Conservation (phyloP, 1,140 invertebrate species). For the Lineus longissimus region DNA sequence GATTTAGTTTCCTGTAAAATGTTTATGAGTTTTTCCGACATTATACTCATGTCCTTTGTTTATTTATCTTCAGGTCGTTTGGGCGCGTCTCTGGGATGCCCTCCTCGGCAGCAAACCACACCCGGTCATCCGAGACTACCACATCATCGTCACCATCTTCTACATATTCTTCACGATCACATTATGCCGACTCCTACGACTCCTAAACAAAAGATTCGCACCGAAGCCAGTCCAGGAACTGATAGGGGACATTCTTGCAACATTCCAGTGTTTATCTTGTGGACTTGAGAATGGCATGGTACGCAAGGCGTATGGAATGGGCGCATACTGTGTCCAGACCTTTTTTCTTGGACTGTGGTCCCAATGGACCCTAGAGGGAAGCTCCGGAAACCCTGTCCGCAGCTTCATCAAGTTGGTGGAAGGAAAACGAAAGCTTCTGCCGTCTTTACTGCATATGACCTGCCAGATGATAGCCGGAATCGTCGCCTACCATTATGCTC, state of each 20-base stretch:
- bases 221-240: not conserved
- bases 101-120: not conserved
- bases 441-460: not conserved
- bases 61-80: not conserved
- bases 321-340: constrained; percentile 3
- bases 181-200: not conserved
- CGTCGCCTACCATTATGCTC: constrained; percentile 5
- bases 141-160: constrained; percentile 7
- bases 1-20: too few relatives aligned
- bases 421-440: not conserved
- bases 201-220: not conserved
- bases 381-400: not conserved
- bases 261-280: not conserved
- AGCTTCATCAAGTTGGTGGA: not conserved
- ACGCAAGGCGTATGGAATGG: constrained; percentile 2
- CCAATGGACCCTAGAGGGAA: not conserved
- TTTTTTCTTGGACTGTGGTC: not conserved
- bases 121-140: not conserved
- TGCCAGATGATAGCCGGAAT: not conserved
- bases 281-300: constrained; percentile 2
- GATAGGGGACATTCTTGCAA: not conserved
- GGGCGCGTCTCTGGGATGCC: not conserved
- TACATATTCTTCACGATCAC: not conserved
- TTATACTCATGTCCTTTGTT: not conserved
- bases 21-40: not conserved